Conservation (phyloP, 2,888 invertebrate genomes). For the Diarsia brunnea region DNA sequence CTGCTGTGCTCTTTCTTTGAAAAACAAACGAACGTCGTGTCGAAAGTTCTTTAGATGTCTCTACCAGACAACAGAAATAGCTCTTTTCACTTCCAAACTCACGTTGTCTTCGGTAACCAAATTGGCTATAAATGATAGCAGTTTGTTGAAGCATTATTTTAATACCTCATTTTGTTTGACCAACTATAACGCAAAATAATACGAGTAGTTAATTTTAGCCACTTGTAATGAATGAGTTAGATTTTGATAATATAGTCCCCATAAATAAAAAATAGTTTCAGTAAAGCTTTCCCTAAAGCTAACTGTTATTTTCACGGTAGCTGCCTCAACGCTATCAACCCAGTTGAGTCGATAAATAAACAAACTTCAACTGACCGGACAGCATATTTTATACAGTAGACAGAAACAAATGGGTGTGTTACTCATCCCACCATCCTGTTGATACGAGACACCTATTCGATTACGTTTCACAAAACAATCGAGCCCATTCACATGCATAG, state of each 20-base stretch:
- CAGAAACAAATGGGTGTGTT: conserved; percentile 55
- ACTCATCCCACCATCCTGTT: conserved; percentile 41
- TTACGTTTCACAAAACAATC: conserved; percentile 57
- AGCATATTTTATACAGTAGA: conserved; percentile 56
- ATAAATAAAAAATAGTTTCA: neutral
- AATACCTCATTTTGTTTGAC: neutral
- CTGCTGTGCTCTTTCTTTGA: neutral
- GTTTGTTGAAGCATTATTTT: neutral
- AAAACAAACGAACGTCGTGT: conserved; percentile 10
- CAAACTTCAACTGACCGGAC: conserved; percentile 40
- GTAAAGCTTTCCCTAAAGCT: neutral
- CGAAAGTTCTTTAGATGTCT: conserved; percentile 2
- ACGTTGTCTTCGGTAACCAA: neutral
- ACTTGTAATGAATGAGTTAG: neutral
- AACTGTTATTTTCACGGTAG: neutral
- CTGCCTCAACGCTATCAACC: neutral
- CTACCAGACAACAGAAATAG: neutral
- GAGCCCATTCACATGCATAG: conserved; percentile 67
- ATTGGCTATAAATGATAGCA: neutral
- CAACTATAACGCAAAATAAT: neutral
- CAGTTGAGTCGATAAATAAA: conserved; percentile 45
- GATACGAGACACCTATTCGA: conserved; percentile 55
- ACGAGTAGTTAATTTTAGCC: neutral
- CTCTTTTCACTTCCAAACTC: neutral
- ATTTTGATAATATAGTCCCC: neutral